A percentile compares a stretch with the other conserved stretches of the same genome.
Evolutionary conservation across 2,888 invertebrate genomes (phyloP).

Genomic region (Philereme vetulata): DNA sequence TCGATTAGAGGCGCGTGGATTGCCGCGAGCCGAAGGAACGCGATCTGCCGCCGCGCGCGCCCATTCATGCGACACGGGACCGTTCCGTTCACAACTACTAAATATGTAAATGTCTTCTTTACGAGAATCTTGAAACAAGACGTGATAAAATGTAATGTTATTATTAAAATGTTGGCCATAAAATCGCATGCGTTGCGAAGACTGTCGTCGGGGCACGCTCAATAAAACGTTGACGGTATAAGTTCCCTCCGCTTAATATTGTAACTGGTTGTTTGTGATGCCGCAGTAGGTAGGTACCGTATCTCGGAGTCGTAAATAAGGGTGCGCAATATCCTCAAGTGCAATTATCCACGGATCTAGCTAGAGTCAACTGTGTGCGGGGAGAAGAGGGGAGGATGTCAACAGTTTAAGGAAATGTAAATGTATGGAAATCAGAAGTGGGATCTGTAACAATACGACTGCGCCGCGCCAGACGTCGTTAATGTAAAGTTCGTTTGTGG

Average conservation of each 20-base stretch:
- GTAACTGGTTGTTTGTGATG: slow-evolving; percentile 32
- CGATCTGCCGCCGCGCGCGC: too few species aligned
- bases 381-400: slow-evolving; percentile 20
- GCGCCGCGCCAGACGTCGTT: slow-evolving; percentile 11
- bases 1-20: neutral
- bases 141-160: slow-evolving; percentile 9
- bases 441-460: slow-evolving; percentile 17
- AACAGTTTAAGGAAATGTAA: slow-evolving; percentile 37
- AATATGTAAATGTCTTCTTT: slow-evolving; percentile 14
- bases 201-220: slow-evolving; percentile 14
- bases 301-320: slow-evolving; percentile 27
- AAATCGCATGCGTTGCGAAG: slow-evolving; percentile 20
- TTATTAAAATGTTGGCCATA: slow-evolving; percentile 23
- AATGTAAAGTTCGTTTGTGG: slow-evolving; percentile 5
- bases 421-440: slow-evolving; percentile 32
- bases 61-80: too few species aligned
- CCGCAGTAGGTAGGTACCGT: slow-evolving; percentile 11
- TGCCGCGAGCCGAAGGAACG: too few species aligned
- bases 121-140: slow-evolving; percentile 13
- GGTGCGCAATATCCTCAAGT: slow-evolving; percentile 25
- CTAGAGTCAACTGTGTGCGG: slow-evolving; percentile 8
- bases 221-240: slow-evolving; percentile 26
- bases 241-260: slow-evolving; percentile 20
- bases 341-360: slow-evolving; percentile 21
- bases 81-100: slow-evolving; percentile 1